Evolutionary conservation across 2,797 vertebrate genomes (phyloP), one percentile per base, ranked within the genome.

Genomic region (Atherinosoma microstoma): DNA sequence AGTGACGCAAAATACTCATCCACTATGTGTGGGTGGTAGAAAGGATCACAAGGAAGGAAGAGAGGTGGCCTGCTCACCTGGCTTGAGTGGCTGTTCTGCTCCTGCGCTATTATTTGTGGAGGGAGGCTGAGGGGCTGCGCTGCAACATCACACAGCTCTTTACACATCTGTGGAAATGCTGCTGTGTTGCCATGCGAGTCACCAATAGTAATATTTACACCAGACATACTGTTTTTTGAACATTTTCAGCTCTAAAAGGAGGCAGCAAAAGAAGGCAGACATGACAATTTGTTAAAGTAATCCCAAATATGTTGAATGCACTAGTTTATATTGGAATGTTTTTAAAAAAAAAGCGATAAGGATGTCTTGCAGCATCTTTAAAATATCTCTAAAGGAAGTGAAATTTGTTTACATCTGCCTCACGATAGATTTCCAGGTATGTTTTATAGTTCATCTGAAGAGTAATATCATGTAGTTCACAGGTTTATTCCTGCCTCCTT

Each of bases 91-190:
- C 81, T 84, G 79, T 87, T 94, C 91, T 94, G 94, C 96, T 97
- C 97, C 97, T 99, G 98, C 96, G 96, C 96, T 98, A 98, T 97
- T 98, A 97, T 97, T 97, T 96, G 83, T 94, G 95, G 96, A 95
- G 95, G 96, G 95, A 95, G 91, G 84, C 95, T 94, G 94, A 95
- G 93, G 93, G 95, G 95, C 95, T 92, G 84, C 91, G 95, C 95
- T 95, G 95, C 94, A 95, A 94, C 95, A 94, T 93, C 94, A 94
- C 94, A 92, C 94, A 94, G 94, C 94, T 95, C 91, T 90, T 91
- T 27, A 72, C 54, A 53, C 45, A 47, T 67, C 51, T 1, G 32
- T 70, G 24, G 27, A 30, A 64, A 59, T 66, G 54, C 5, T 7
- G 18, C 51, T 36, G 45, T 35, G 72, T 49, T 61, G 63, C 49